A percentile compares a stretch with the other conserved stretches of the same genome.
Evolutionary conservation across 2,113 vertebrate genomes (phyloP).

Genomic region (Megatriorchis doriae): DNA sequence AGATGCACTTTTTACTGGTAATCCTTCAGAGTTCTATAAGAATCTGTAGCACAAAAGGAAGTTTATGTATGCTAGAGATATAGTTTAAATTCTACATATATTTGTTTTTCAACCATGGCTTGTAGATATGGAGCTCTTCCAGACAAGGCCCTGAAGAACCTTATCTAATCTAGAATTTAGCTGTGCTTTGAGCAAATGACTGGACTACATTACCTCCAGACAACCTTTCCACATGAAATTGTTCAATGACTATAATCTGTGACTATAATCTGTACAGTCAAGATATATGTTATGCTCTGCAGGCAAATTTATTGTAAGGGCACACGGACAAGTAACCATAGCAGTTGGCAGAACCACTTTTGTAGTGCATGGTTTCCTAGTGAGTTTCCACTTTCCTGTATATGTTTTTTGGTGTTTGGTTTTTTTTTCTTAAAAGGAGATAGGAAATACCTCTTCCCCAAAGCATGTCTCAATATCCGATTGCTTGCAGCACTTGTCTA

Average conservation of each 20-base stretch:
- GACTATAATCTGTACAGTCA: not conserved
- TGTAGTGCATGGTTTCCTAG: not conserved
- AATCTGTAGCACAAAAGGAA: not conserved
- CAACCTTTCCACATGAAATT: not conserved
- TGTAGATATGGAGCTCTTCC: not conserved
- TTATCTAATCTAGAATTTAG: not conserved
- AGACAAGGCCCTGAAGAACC: not conserved
- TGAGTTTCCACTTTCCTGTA: not conserved
- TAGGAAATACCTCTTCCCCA: conserved; percentile 47
- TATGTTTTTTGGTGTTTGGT: not conserved
- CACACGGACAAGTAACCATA: fast-evolving
- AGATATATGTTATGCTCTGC: not conserved
- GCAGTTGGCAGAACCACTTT: not conserved
- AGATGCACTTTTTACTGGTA: not conserved
- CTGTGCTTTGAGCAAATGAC: not conserved
- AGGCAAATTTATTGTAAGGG: not conserved
- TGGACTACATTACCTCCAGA: not conserved
- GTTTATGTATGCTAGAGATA: not conserved
- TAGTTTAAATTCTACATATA: not conserved
- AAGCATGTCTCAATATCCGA: not conserved
- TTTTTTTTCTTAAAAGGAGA: not conserved
- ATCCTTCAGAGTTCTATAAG: not conserved
- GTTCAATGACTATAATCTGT: not conserved
- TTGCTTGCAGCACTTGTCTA: conserved; percentile 41
- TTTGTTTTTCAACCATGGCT: not conserved